phyloP scores from a whole-genome alignment of 2,797 vertebrate genomes.

The Danionella dracula region DNA sequence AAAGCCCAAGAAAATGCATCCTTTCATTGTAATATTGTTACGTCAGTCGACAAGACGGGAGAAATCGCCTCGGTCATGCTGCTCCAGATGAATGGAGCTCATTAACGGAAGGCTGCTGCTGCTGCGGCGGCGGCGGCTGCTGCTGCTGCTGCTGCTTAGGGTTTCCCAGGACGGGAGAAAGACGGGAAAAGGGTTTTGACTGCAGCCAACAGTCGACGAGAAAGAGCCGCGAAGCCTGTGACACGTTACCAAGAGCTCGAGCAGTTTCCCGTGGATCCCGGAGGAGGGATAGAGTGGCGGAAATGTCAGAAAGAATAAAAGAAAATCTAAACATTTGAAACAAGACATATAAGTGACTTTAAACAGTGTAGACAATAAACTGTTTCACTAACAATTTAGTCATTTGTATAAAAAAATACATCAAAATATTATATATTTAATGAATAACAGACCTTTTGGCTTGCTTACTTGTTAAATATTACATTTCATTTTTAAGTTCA shows the following conservation, averaged over 20 bases:
- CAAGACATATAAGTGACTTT: too few species aligned
- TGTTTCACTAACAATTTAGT: too few species aligned
- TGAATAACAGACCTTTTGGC: too few species aligned
- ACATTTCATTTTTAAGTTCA: too few species aligned
- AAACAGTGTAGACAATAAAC: too few species aligned
- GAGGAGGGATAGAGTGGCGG: too few species aligned
- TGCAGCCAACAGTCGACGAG: constrained; percentile 13
- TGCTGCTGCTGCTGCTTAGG: constrained; percentile 36
- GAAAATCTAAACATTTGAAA: too few species aligned
- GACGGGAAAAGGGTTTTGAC: constrained; percentile 17
- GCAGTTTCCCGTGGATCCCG: background rate
- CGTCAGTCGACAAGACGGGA: constrained; percentile 62
- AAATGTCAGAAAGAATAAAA: too few species aligned
- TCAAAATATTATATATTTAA: too few species aligned
- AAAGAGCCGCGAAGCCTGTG: constrained; percentile 6
- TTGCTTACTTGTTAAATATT: too few species aligned
- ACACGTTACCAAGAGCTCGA: constrained; percentile 7
- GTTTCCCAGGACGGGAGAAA: constrained; percentile 40
- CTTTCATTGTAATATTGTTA: constrained; percentile 58
- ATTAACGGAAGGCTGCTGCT: constrained; percentile 37
- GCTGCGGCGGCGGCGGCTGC: constrained; percentile 32
- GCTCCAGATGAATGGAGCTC: constrained; percentile 55
- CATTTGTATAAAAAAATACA: too few species aligned
- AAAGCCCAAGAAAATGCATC: constrained; percentile 61
- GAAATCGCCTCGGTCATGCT: constrained; percentile 32